Percentiles rank a stretch among this genome's conserved stretches.
Evolutionary conservation across 2,888 invertebrate species (phyloP).

Genomic region (Plagodis dolabraria): DNA sequence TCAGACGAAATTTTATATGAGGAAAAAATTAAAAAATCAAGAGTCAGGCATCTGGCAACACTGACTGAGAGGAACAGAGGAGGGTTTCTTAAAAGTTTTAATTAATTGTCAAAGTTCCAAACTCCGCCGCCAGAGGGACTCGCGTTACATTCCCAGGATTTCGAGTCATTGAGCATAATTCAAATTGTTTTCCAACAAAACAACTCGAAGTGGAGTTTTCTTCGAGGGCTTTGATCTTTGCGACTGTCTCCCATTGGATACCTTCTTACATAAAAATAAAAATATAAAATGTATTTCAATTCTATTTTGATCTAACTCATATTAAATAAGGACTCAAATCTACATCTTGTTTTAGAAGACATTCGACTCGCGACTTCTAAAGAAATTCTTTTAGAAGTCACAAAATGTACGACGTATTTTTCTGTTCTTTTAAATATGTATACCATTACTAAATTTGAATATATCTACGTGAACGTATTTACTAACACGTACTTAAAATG

Average conservation of each 20-base stretch:
- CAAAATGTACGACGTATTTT: too few species aligned
- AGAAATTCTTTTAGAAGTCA: too few species aligned
- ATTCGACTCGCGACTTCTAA: too few species aligned
- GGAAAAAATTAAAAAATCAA: conserved; percentile 7
- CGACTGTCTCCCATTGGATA: conserved; percentile 29
- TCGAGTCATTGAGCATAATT: conserved; percentile 62
- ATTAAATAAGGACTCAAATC: conserved; percentile 6
- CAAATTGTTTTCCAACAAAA: conserved; percentile 61
- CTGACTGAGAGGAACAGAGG: conserved; percentile 34
- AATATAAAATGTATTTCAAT: conserved; percentile 4
- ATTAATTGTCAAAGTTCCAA: conserved; percentile 69
- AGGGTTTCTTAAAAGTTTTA: conserved; percentile 69
- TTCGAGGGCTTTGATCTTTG: conserved; percentile 50
- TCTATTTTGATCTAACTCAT: conserved; percentile 8
- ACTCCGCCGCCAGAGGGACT: conserved; percentile 47
- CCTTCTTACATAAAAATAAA: conserved; percentile 19
- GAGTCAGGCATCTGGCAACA: conserved; percentile 30
- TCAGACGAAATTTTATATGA: background rate
- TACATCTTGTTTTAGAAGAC: too few species aligned
- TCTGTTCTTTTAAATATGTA: too few species aligned
- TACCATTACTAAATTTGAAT: too few species aligned
- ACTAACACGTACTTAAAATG: too few species aligned
- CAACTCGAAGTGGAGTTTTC: conserved; percentile 44
- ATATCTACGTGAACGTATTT: too few species aligned
- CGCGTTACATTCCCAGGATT: conserved; percentile 58